Evolutionary conservation across 2,888 invertebrate species (phyloP), one percentile per base, ranked within the genome.

Genomic region (Noctua fimbriata): DNA sequence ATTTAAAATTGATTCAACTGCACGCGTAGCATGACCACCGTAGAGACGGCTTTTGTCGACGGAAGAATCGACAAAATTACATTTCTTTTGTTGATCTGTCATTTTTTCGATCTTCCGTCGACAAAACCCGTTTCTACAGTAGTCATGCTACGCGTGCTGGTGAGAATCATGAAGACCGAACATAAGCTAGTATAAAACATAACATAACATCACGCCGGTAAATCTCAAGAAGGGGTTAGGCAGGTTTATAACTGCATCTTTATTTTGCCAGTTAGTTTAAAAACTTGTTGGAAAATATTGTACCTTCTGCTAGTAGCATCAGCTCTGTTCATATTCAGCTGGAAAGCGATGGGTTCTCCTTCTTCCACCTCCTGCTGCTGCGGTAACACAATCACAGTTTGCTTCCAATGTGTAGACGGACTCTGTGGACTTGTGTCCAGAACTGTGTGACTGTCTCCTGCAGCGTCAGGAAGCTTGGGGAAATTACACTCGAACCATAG

Each of bases 321-420:
- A 69, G 97, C 96, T 91, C 97, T 97, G 41, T 93, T 97, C 93
- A 98, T 97, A 55, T 96, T 93, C 69, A 98, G 94, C 91, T 98
- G 97, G 93, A 98, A 98, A 32, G 98, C 98, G 67, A 98, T 96
- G 0, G 98, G 98, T 85, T 98, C 97, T 0, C 97, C 97, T 76
- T 92, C 88, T 21, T 96, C 98, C 72, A 97, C 97, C 79, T 95
- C 93, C 41, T 97, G 95, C 77, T 97, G 97, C 36, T 97, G 93
- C 0, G 99, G 99, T 69, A 99, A 94, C 3, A 99, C 97, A 85
- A 99, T 98, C 0, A 99, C 97, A 1, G 99, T 99, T 94, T 99
- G 99, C 92, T 99, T 99, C 99, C 99, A 99, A 95, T 99, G 99
- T 0, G 99, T 99, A 36, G 97, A 95, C 0, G 97, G 95, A 12